Evolutionary conservation across 2,888 invertebrate species (phyloP).

Genomic region (Cistogaster globosa): DNA sequence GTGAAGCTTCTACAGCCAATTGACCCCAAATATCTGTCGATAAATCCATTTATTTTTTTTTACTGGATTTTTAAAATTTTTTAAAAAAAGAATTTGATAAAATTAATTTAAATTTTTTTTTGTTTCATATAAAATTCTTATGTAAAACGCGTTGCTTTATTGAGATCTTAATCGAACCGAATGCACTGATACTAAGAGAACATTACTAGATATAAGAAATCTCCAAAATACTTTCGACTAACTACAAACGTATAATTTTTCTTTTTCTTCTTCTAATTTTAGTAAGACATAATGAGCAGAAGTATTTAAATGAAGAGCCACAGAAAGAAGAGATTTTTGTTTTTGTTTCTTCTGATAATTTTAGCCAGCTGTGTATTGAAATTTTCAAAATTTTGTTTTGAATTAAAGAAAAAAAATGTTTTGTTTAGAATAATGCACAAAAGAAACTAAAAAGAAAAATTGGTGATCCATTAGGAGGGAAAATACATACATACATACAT

Average conservation of each 20-base stretch:
- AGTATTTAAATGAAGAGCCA: not conserved
- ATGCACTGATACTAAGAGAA: slow-evolving; percentile 68
- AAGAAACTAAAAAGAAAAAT: slow-evolving; percentile 17
- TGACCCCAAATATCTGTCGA: slow-evolving; percentile 94
- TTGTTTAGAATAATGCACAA: slow-evolving; percentile 64
- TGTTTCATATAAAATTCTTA: slow-evolving; percentile 47
- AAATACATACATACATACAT: not conserved
- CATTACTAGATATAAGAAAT: slow-evolving; percentile 72
- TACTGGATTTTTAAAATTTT: slow-evolving; percentile 12
- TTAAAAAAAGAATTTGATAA: not conserved
- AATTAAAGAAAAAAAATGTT: slow-evolving; percentile 14
- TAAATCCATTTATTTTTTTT: slow-evolving; percentile 86
- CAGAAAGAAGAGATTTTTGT: slow-evolving; percentile 6
- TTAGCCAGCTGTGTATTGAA: slow-evolving; percentile 59
- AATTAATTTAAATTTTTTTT: slow-evolving; percentile 12
- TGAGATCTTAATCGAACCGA: slow-evolving; percentile 65
- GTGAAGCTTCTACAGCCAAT: slow-evolving; percentile 92
- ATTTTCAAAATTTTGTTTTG: slow-evolving; percentile 61
- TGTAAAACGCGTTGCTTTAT: slow-evolving; percentile 57
- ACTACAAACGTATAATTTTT: slow-evolving; percentile 64
- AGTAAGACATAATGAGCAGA: slow-evolving; percentile 49
- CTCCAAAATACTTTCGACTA: slow-evolving; percentile 76
- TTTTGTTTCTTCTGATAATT: slow-evolving; percentile 15
- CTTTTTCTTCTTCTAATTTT: slow-evolving; percentile 69
- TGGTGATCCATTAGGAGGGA: not conserved